Evolutionary conservation across 2,888 invertebrate species (phyloP), one percentile per base, ranked within the genome.

Genomic region (Scrobipalpa atriplicella): DNA sequence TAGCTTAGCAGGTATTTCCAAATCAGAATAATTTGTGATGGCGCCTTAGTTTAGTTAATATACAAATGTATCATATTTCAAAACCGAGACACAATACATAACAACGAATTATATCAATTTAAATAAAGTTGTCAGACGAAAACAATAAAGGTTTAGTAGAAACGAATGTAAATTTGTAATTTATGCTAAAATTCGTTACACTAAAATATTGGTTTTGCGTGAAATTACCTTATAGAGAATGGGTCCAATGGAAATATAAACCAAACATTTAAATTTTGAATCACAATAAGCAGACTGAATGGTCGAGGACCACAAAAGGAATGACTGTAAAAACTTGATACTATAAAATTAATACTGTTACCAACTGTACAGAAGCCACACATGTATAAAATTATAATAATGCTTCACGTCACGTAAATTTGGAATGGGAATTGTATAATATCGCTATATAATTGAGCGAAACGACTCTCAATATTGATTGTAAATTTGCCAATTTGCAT

Each of bases 401-500:
- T 72, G 68, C 71, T 73, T 78, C 75, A 62, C 73, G 72, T 80
- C 78, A 74, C 76, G 76, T 73, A n/a, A 38, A 58, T 68, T 69
- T 56, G 71, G 75, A 73, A 72, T 74, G 78, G 76, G 79, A 81
- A 80, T 80, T 76, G 76, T 78, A 82, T 89, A 86, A 87, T 86
- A 85, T 81, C 73, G 73, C 77, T 78, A 84, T 84, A 84, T 84
- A 83, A 86, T 85, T 82, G 79, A 81, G 75, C 77, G 71, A 80
- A 84, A 83, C 81, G 77, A 78, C 76, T 73, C 71, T 72, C 73
- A 76, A 81, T 83, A 84, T 83, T 81, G 86, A 85, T 89, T 89
- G 79, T 88, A 84, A 88, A 89, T 86, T 82, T 82, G 80, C 75
- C 78, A 83, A 89, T 90, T 90, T 86, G 78, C 87, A 89, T 88